A percentile compares a stretch with the other conserved stretches of the same genome.
Evolutionary conservation across 2,797 vertebrate genomes (phyloP).

Genomic region (Salarias fasciatus): DNA sequence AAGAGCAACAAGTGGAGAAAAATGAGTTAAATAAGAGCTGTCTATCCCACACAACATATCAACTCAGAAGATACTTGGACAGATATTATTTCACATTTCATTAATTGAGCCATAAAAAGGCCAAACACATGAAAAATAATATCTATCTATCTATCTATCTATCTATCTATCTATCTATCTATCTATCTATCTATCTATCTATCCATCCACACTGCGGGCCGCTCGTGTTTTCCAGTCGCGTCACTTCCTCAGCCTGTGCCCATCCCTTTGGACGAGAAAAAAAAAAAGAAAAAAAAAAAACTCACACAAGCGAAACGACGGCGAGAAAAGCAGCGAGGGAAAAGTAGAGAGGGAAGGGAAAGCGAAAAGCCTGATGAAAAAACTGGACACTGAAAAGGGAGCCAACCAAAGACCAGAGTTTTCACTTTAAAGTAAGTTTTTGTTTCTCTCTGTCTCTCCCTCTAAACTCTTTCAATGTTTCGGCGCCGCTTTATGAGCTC

Average conservation of each 20-base stretch:
- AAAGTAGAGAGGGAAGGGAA: slow-evolving; percentile 54
- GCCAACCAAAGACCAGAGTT: slow-evolving; percentile 42
- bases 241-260: slow-evolving; percentile 85
- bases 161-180: too few relatives aligned
- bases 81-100: too few relatives aligned
- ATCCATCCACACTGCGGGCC: too few relatives aligned
- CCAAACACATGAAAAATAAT: too few relatives aligned
- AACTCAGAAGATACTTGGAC: too few relatives aligned
- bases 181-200: too few relatives aligned
- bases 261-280: slow-evolving; percentile 83
- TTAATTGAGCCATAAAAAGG: too few relatives aligned
- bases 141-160: too few relatives aligned
- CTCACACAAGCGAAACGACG: slow-evolving; percentile 72
- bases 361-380: slow-evolving; percentile 67
- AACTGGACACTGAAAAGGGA: slow-evolving; percentile 50
- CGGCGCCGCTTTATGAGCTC: slow-evolving; percentile 34
- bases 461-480: slow-evolving; percentile 28
- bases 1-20: too few relatives aligned
- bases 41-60: too few relatives aligned
- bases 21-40: too few relatives aligned
- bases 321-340: slow-evolving; percentile 71
- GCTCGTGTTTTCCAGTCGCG: slow-evolving; percentile 52
- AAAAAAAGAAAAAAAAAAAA: slow-evolving; percentile 72
- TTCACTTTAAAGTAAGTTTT: slow-evolving; percentile 75
- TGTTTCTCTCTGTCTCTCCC: background rate